Evolutionary conservation across 2,888 invertebrate genomes (phyloP).

Genomic region (Lagria hirta): DNA sequence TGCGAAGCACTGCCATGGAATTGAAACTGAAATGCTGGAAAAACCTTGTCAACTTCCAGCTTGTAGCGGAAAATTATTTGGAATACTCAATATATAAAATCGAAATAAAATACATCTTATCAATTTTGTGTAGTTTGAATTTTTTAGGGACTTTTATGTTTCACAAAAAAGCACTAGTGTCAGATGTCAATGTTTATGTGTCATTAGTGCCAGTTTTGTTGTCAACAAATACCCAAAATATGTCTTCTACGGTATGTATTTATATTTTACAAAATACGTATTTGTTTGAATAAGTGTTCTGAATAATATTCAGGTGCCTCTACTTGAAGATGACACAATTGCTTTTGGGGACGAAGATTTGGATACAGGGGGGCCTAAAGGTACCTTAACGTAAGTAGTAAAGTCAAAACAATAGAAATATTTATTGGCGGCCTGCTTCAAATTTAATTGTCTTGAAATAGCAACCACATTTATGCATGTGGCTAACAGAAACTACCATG

Average conservation of each 20-base stretch:
- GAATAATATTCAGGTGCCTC: slow-evolving; percentile 68
- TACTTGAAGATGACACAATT: slow-evolving; percentile 82
- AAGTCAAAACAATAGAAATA: background rate
- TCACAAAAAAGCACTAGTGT: no score
- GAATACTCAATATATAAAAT: slow-evolving; percentile 39
- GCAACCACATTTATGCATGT: no score
- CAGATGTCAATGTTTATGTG: background rate
- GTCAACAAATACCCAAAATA: slow-evolving; percentile 14
- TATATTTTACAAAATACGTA: slow-evolving; percentile 1
- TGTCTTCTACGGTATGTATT: slow-evolving; percentile 22
- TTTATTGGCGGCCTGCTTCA: no score
- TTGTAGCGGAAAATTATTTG: slow-evolving; percentile 52
- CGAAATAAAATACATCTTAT: background rate
- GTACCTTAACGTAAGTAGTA: slow-evolving; percentile 38
- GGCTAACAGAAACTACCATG: no score
- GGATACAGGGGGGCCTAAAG: slow-evolving; percentile 29
- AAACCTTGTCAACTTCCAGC: slow-evolving; percentile 57
- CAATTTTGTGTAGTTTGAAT: slow-evolving; percentile 2
- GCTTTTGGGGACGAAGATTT: slow-evolving; percentile 82
- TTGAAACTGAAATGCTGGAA: slow-evolving; percentile 58
- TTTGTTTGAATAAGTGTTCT: slow-evolving; percentile 1
- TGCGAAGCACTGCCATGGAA: slow-evolving; percentile 48
- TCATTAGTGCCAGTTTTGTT: slow-evolving; percentile 4
- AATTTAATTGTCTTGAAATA: no score
- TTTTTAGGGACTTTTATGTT: slow-evolving; percentile 4